These are phyloP conservation scores for Acrocephalus arundinaceus DNA, from an alignment of 2,113 vertebrate species.

Conservation along the genomic window DNA sequence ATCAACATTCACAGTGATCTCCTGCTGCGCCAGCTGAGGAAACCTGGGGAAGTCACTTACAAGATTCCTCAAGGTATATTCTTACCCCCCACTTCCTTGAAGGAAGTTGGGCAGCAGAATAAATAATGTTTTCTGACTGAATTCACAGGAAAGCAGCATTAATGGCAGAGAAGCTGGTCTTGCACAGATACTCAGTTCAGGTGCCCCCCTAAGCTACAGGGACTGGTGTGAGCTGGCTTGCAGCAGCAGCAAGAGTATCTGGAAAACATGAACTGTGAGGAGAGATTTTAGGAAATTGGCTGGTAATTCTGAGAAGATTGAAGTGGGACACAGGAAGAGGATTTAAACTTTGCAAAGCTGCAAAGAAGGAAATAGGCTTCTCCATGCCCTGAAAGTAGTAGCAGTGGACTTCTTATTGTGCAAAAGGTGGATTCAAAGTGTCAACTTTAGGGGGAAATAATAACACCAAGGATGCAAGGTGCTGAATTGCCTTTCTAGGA, in stretches of 20 bases:
- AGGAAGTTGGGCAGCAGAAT: neutral
- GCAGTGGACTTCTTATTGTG: neutral
- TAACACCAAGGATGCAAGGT: neutral
- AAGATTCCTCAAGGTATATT: slow-evolving; percentile 85
- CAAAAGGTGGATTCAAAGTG: neutral
- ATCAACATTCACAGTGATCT: slow-evolving; percentile 93
- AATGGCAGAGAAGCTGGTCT: neutral
- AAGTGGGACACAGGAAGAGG: neutral
- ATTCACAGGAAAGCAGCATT: neutral
- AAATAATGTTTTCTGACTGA: neutral
- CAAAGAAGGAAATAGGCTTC: neutral
- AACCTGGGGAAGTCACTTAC: slow-evolving; percentile 84
- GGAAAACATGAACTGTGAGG: neutral
- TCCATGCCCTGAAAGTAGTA: neutral
- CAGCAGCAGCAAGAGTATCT: neutral
- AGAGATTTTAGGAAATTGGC: neutral
- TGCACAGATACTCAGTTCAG: accelerated
- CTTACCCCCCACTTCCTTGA: neutral
- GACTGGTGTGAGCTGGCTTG: neutral
- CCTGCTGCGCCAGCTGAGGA: slow-evolving; percentile 83
- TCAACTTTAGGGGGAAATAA: neutral
- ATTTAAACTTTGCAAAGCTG: neutral
- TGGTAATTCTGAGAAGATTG: neutral
- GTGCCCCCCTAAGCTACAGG: neutral
- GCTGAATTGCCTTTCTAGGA: neutral